A percentile compares a stretch with the other conserved stretches of the same genome.
Conservation (phyloP, 2,113 vertebrate genomes). For the Steatornis caripensis region DNA sequence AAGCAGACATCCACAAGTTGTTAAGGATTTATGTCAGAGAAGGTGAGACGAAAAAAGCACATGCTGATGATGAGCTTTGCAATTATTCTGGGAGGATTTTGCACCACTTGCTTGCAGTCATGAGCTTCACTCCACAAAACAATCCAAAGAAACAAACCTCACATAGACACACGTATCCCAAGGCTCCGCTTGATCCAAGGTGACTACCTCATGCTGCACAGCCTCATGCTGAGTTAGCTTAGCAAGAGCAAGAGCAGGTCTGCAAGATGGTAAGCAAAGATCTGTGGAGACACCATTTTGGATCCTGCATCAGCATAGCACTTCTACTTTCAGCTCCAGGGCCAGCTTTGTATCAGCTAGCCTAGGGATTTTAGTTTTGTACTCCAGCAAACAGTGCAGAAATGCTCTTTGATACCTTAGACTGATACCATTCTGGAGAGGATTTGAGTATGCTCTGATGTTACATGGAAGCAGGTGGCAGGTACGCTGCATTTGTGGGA, state of each 20-base stretch:
- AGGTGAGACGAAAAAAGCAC: neutral
- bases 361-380: neutral
- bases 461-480: neutral
- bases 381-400: neutral
- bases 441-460: neutral
- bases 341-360: neutral
- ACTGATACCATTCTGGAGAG: neutral
- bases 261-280: neutral
- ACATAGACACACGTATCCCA: neutral
- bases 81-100: neutral
- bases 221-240: neutral
- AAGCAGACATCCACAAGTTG: conserved; percentile 13
- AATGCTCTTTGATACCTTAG: neutral
- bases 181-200: neutral
- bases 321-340: neutral
- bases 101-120: neutral
- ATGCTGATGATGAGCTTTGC: neutral
- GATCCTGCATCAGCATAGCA: neutral
- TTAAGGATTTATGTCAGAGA: neutral
- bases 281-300: neutral
- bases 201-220: neutral
- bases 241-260: neutral
- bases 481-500: neutral
- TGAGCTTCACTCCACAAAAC: neutral
- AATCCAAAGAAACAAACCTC: neutral